phyloP scores from a whole-genome alignment of 2,888 invertebrate genomes.

The Embidobia sp. region DNA sequence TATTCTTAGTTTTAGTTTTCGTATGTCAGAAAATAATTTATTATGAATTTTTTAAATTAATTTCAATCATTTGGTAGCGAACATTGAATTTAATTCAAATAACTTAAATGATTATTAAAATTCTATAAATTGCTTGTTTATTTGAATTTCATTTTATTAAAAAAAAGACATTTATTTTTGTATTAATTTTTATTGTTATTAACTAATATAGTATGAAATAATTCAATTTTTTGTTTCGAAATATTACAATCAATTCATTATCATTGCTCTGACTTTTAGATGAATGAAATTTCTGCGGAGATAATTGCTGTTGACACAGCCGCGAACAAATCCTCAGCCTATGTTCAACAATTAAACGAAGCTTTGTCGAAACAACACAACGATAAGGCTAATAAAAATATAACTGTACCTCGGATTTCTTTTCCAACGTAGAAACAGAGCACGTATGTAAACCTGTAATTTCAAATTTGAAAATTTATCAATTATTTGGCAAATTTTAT shows the following conservation, averaged over 20 bases:
- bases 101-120: too few relatives aligned
- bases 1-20: not conserved
- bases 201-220: too few relatives aligned
- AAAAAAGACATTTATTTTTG: not conserved
- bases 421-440: slow-evolving; percentile 59
- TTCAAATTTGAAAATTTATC: too few relatives aligned
- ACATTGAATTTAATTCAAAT: too few relatives aligned
- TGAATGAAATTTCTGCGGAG: slow-evolving; percentile 80
- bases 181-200: not conserved
- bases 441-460: too few relatives aligned
- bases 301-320: slow-evolving; percentile 79
- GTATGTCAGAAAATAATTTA: not conserved
- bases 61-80: too few relatives aligned
- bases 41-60: too few relatives aligned
- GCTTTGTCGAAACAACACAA: slow-evolving; percentile 67
- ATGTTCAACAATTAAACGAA: slow-evolving; percentile 77
- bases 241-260: too few relatives aligned
- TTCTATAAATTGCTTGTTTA: too few relatives aligned
- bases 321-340: slow-evolving; percentile 77
- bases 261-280: slow-evolving; percentile 73
- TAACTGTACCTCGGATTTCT: slow-evolving; percentile 37
- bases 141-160: not conserved
- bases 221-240: too few relatives aligned
- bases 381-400: slow-evolving; percentile 37
- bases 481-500: too few relatives aligned